phyloP scores from a whole-genome alignment of 2,888 invertebrate genomes.

The Sinhomidia bicolor region DNA sequence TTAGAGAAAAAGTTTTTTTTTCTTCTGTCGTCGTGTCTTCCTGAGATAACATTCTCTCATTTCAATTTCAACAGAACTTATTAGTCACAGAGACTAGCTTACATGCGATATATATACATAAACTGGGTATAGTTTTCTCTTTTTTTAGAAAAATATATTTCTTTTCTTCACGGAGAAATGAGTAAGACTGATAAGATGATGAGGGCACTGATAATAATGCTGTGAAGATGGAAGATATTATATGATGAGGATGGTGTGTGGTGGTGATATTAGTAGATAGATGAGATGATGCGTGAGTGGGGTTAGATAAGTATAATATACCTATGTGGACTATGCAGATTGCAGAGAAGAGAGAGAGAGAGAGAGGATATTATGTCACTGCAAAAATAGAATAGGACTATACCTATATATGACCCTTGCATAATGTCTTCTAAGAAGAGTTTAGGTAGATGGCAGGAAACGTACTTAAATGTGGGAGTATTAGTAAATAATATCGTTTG shows the following conservation, averaged over 20 bases:
- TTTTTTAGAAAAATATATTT: conserved; percentile 12
- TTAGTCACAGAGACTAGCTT: background rate
- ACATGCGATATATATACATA: background rate
- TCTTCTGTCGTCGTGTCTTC: background rate
- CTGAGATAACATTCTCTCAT: conserved; percentile 11
- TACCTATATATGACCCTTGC: no score
- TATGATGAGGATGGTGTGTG: background rate
- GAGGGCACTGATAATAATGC: background rate
- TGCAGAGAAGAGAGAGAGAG: background rate
- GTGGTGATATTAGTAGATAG: no score
- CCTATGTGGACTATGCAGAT: no score
- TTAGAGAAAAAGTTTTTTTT: conserved; percentile 6
- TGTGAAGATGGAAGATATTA: conserved; percentile 36
- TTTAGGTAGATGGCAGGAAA: background rate
- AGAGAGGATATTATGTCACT: background rate
- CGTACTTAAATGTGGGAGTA: background rate
- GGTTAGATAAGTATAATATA: background rate
- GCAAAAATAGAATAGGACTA: no score
- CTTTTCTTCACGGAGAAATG: background rate
- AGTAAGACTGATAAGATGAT: background rate
- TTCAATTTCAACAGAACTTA: conserved; percentile 46
- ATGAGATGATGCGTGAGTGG: background rate
- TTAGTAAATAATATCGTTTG: background rate
- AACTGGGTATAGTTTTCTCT: background rate
- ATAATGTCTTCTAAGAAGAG: background rate